Conservation (phyloP, 2,113 vertebrate species). For the Fulica atra region DNA sequence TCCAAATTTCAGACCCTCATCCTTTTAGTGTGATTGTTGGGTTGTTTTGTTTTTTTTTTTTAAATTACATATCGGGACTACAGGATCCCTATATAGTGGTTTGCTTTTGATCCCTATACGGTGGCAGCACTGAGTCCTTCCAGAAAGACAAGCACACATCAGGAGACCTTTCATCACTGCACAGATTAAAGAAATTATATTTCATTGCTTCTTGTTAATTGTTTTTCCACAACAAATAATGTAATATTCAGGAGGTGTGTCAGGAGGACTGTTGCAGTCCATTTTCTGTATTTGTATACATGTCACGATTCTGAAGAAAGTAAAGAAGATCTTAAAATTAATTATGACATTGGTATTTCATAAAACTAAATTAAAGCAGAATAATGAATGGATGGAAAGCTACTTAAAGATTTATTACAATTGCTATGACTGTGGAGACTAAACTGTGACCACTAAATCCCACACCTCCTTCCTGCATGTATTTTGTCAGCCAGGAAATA, state of each 20-base stretch:
- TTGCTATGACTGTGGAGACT: background rate
- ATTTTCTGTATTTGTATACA: background rate
- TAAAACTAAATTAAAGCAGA: background rate
- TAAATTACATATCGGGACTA: background rate
- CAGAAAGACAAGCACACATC: slow-evolving; percentile 28
- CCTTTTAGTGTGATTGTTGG: background rate
- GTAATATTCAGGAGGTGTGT: background rate
- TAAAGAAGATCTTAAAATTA: background rate
- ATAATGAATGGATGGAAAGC: background rate
- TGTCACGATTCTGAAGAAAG: background rate
- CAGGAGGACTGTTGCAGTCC: background rate
- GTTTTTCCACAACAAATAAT: slow-evolving; percentile 20
- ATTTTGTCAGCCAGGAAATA: background rate
- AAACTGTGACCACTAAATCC: background rate
- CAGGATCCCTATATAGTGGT: background rate
- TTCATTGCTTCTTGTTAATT: slow-evolving; percentile 29
- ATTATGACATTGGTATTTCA: background rate
- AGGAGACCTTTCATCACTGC: slow-evolving; percentile 28
- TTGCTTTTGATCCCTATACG: too few relatives aligned
- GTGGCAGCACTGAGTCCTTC: slow-evolving; percentile 21
- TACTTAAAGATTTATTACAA: background rate
- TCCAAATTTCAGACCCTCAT: background rate
- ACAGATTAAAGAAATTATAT: slow-evolving; percentile 28
- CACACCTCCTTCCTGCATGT: background rate
- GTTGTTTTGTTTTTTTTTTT: background rate